These are phyloP conservation scores for Corythornis vintsioides DNA, from an alignment of 2,113 vertebrate species.

Conservation along the genomic window DNA sequence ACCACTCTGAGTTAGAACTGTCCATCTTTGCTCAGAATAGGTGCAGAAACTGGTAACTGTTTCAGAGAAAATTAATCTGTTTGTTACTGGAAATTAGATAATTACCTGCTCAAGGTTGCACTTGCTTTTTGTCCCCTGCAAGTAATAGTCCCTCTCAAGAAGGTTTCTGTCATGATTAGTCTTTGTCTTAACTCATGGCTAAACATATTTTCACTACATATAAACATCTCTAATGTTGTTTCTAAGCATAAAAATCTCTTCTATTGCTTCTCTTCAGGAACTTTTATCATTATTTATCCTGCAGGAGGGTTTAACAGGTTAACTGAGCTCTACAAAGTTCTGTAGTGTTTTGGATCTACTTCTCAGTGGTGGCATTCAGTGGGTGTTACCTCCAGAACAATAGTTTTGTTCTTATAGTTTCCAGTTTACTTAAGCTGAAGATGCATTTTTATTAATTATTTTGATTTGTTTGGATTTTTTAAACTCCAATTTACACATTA, in stretches of 20 bases:
- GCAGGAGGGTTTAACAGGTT: neutral
- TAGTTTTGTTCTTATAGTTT: neutral
- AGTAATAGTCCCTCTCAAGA: neutral
- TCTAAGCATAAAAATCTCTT: too few relatives aligned
- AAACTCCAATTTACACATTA: neutral
- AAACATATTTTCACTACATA: neutral
- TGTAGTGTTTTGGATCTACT: neutral
- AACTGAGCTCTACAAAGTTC: neutral
- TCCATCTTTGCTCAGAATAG: neutral
- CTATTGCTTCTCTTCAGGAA: neutral
- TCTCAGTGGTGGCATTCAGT: neutral
- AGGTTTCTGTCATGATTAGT: neutral
- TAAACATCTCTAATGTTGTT: neutral
- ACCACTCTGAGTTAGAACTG: neutral
- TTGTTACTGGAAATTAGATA: neutral
- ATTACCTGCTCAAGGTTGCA: neutral
- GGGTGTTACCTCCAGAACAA: neutral
- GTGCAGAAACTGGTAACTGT: neutral
- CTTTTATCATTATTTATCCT: neutral
- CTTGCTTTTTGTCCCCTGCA: neutral
- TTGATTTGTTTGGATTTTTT: neutral
- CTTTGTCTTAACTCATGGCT: neutral
- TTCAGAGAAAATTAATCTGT: neutral
- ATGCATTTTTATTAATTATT: neutral
- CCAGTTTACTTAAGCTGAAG: neutral